These are phyloP conservation scores for Sitobion miscanthi DNA, from an alignment of 1,140 invertebrate species.

Conservation along the genomic window DNA sequence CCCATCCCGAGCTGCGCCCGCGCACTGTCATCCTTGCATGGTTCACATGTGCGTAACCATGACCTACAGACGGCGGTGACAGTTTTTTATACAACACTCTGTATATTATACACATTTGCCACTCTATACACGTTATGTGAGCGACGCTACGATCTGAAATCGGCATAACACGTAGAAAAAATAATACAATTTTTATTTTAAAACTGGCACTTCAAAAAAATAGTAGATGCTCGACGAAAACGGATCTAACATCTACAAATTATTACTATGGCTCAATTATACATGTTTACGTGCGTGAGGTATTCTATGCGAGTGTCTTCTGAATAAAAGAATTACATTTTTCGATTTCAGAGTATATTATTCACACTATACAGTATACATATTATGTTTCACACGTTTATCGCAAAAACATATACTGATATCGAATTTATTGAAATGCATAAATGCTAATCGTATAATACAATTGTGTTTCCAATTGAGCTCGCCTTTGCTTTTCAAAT, in stretches of 20 bases:
- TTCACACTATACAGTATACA: background rate
- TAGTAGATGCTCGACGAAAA: background rate
- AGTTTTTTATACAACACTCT: background rate
- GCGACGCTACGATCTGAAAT: background rate
- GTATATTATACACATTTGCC: background rate
- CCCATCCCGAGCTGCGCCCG: background rate
- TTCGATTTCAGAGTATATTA: background rate
- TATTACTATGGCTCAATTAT: background rate
- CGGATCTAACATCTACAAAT: background rate
- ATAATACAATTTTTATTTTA: background rate
- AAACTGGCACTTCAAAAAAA: background rate
- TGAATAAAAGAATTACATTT: background rate
- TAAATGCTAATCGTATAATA: background rate
- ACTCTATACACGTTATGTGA: background rate
- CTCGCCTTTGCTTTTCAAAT: background rate
- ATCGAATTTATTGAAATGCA: background rate
- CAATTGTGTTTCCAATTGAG: background rate
- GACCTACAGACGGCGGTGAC: conserved; percentile 18
- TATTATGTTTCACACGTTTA: too few species aligned
- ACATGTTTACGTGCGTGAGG: background rate
- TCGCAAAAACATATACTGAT: too few species aligned
- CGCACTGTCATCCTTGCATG: background rate
- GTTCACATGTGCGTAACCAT: conserved; percentile 36
- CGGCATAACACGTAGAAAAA: background rate
- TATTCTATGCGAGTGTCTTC: background rate